Percentiles rank a stretch among this genome's conserved stretches.
These are phyloP conservation scores for Paracyclopina nana DNA, from an alignment of 1,140 invertebrate species.

Conservation along the genomic window DNA sequence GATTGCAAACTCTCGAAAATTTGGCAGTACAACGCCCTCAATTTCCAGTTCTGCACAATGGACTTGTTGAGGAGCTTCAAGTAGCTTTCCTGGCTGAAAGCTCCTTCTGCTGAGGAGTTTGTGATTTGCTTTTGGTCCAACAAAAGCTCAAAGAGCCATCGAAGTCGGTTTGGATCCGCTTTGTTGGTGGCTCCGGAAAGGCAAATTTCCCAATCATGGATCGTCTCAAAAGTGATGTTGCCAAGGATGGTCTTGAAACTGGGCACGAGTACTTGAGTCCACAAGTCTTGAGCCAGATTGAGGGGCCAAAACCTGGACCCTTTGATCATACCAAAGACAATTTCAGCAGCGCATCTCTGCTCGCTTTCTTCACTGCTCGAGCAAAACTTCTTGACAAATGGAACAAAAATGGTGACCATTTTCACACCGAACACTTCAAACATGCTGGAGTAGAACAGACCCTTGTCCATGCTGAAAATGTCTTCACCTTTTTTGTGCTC, in stretches of 20 bases:
- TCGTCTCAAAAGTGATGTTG: constrained; percentile 10
- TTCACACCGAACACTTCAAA: constrained; percentile 3
- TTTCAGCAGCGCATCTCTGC: constrained; percentile 9
- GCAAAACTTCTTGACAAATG: not conserved
- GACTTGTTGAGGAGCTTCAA: constrained; percentile 8
- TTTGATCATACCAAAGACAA: constrained; percentile 8
- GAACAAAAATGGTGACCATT: constrained; percentile 5
- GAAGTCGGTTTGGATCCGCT: constrained; percentile 4
- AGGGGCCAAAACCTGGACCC: constrained; percentile 12
- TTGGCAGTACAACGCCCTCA: not conserved
- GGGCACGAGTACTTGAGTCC: constrained; percentile 1
- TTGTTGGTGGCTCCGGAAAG: constrained; percentile 1
- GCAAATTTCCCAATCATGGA: constrained; percentile 14
- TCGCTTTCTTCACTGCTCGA: constrained; percentile 10
- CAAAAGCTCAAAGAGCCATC: constrained; percentile 9
- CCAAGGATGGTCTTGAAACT: not conserved
- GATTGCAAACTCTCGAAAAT: not conserved
- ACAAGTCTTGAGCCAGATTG: not conserved
- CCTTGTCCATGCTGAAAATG: constrained; percentile 13
- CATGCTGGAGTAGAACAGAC: constrained; percentile 1
- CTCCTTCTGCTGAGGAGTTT: not conserved
- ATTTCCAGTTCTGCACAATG: constrained; percentile 10
- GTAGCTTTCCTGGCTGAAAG: not conserved
- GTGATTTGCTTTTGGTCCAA: too few relatives aligned
- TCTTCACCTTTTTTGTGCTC: constrained; percentile 16